These are phyloP conservation scores for Montipora efflorescens DNA, from an alignment of 64 coral and sea anemone genomes.

Conservation along the genomic window DNA sequence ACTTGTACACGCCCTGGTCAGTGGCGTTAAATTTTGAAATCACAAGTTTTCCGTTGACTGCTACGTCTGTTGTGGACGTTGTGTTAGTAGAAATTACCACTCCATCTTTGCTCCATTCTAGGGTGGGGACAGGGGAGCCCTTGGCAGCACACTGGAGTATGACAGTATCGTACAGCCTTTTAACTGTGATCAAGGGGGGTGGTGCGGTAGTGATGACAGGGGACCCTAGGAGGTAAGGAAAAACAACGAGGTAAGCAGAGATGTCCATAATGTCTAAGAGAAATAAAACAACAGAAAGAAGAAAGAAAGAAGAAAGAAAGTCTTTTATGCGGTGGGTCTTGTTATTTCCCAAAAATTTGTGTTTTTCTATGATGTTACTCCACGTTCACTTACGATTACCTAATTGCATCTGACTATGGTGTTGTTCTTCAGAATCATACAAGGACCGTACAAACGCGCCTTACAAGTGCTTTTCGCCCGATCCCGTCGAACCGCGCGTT, in stretches of 20 bases:
- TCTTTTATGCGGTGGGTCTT: neutral
- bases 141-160: slow-evolving; percentile 24
- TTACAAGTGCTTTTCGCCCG: no score
- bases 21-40: slow-evolving; percentile 37
- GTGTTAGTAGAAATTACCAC: slow-evolving; percentile 34
- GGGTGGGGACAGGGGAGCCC: slow-evolving; percentile 36
- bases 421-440: no score
- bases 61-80: neutral
- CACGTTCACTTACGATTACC: no score
- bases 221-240: neutral
- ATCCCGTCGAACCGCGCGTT: no score
- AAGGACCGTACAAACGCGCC: no score
- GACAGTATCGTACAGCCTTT: neutral
- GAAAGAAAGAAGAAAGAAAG: no score
- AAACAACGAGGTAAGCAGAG: neutral
- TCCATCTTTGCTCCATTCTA: slow-evolving; percentile 66
- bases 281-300: no score
- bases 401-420: no score
- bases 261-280: neutral
- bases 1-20: slow-evolving; percentile 72
- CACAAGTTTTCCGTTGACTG: slow-evolving; percentile 22
- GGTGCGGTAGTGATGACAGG: slow-evolving; percentile 39
- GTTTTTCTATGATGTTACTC: no score
- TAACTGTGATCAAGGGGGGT: slow-evolving; percentile 8
- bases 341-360: no score